Evolutionary conservation across 2,888 invertebrate genomes (phyloP).

Genomic region (Cataglyphis altisquamis): DNA sequence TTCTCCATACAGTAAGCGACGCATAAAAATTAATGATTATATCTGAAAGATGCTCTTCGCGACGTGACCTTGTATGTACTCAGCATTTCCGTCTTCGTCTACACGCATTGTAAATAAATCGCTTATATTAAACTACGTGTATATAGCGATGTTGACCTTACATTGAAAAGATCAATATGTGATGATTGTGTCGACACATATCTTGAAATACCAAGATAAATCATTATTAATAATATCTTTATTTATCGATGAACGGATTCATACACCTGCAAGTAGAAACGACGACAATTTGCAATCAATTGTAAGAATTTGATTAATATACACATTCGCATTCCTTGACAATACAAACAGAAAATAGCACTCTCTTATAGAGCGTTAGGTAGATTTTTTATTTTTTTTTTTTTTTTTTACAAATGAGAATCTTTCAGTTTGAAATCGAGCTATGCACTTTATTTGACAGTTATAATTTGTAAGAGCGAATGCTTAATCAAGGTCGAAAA

Average conservation of each 20-base stretch:
- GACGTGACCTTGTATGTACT: conserved; percentile 49
- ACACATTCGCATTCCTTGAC: conserved; percentile 10
- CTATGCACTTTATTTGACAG: conserved; percentile 26
- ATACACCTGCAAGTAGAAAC: conserved; percentile 15
- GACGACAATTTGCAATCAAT: neutral
- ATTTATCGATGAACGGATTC: conserved; percentile 6
- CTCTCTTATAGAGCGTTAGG: neutral
- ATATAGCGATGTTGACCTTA: neutral
- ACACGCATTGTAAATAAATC: conserved; percentile 31
- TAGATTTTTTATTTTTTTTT: neutral
- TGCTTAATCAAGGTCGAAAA: conserved; percentile 50
- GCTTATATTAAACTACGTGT: neutral
- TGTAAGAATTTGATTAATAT: neutral
- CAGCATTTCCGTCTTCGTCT: conserved; percentile 54
- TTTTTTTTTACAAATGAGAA: conserved; percentile 30
- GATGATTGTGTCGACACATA: neutral
- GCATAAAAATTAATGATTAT: conserved; percentile 43
- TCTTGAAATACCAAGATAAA: neutral
- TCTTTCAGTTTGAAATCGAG: conserved; percentile 16
- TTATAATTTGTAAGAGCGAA: neutral
- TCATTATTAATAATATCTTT: neutral
- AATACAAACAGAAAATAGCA: neutral
- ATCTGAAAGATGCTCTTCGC: conserved; percentile 31
- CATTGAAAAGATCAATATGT: neutral
- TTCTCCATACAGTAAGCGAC: conserved; percentile 37